Conservation (phyloP, 2,888 invertebrate species). For the Tromatobia lineatoria region DNA sequence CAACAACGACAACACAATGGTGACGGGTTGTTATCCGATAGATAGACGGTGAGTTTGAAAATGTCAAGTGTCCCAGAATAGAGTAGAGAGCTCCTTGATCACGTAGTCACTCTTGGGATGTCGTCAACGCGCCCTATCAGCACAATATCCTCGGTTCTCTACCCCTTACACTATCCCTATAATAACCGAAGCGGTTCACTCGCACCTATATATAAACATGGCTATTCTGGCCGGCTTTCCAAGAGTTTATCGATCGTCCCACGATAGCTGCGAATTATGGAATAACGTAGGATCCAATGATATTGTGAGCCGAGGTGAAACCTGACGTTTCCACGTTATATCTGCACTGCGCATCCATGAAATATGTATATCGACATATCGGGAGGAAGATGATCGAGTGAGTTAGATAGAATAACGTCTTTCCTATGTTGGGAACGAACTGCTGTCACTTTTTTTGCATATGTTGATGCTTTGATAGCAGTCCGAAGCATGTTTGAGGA, state of each 20-base stretch:
- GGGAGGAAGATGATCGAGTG: background rate
- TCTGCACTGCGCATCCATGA: background rate
- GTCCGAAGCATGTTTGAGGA: background rate
- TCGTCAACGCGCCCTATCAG: constrained; percentile 58
- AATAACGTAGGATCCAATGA: constrained; percentile 6
- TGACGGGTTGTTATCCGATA: constrained; percentile 16
- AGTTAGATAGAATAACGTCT: background rate
- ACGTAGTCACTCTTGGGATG: constrained; percentile 62
- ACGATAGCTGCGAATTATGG: constrained; percentile 47
- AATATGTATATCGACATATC: background rate
- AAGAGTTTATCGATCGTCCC: constrained; percentile 49
- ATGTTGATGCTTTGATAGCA: background rate
- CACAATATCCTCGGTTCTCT: constrained; percentile 50
- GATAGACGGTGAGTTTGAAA: constrained; percentile 12
- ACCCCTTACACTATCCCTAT: background rate
- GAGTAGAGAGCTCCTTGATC: constrained; percentile 51
- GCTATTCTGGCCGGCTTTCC: constrained; percentile 43
- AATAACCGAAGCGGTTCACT: constrained; percentile 41
- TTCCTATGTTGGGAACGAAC: background rate
- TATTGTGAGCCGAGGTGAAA: background rate
- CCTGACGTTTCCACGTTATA: background rate
- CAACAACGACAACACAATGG: constrained; percentile 15
- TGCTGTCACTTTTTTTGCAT: background rate
- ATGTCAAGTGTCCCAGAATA: constrained; percentile 28
- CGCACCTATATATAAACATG: constrained; percentile 45